Conservation (phyloP, 2,797 vertebrate genomes). For the Mormyrus hasselquistii region DNA sequence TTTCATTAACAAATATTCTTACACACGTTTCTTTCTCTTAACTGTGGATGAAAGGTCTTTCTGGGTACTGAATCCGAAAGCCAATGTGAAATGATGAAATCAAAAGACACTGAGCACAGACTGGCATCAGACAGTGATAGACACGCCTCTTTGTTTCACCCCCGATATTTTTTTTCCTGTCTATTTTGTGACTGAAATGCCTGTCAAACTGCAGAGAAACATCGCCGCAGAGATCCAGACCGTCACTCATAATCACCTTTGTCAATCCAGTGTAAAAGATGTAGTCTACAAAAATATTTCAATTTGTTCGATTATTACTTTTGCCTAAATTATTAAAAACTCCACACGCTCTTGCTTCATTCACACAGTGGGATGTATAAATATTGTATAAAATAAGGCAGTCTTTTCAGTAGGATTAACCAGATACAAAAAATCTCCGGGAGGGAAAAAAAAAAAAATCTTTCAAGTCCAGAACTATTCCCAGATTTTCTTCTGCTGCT, state of each 20-base stretch:
- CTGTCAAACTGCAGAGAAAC: slow-evolving; percentile 44
- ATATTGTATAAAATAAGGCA: slow-evolving; percentile 95
- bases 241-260: slow-evolving; percentile 62
- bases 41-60: slow-evolving; percentile 53
- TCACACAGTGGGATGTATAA: slow-evolving; percentile 84
- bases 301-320: slow-evolving; percentile 73
- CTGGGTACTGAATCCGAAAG: slow-evolving; percentile 54
- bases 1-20: slow-evolving; percentile 61
- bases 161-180: slow-evolving; percentile 55
- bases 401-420: slow-evolving; percentile 78
- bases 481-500: slow-evolving; percentile 64
- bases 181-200: slow-evolving; percentile 41
- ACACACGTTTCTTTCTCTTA: slow-evolving; percentile 64
- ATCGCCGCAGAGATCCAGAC: slow-evolving; percentile 68
- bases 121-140: slow-evolving; percentile 62
- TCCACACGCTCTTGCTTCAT: slow-evolving; percentile 63
- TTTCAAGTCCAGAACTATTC: slow-evolving; percentile 66
- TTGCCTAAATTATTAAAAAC: slow-evolving; percentile 68
- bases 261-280: slow-evolving; percentile 79
- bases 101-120: slow-evolving; percentile 54
- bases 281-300: slow-evolving; percentile 84
- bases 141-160: slow-evolving; percentile 62
- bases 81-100: slow-evolving; percentile 54
- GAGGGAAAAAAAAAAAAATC: slow-evolving; percentile 45
- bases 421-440: slow-evolving; percentile 74